A percentile compares a stretch with the other conserved stretches of the same genome.
Conservation (phyloP, 2,797 vertebrate genomes). For the Poecile montanus region DNA sequence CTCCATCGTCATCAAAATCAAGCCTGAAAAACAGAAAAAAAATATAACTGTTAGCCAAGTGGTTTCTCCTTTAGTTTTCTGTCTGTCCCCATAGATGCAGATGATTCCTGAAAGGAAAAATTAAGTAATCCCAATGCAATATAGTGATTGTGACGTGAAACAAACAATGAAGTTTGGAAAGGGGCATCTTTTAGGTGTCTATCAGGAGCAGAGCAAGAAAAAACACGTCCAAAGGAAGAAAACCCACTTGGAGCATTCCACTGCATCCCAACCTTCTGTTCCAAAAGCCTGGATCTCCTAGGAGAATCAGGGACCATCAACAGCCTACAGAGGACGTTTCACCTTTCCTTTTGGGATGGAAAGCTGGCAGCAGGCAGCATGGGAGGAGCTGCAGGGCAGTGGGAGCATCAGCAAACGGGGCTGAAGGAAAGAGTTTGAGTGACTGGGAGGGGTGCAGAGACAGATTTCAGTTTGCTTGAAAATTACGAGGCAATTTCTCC, state of each 20-base stretch:
- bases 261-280: background rate
- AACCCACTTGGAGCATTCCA: background rate
- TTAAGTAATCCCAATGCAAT: background rate
- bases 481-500: background rate
- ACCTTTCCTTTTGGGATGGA: background rate
- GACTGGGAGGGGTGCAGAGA: background rate
- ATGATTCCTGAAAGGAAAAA: background rate
- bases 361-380: background rate
- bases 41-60: background rate
- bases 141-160: background rate
- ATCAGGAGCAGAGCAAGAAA: background rate
- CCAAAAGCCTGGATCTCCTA: background rate
- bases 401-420: background rate
- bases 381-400: background rate
- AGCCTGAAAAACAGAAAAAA: slow-evolving; percentile 75
- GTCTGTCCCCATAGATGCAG: background rate
- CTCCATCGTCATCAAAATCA: slow-evolving; percentile 90
- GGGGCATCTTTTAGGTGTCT: background rate
- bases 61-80: background rate
- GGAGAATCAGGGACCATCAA: background rate
- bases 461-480: background rate
- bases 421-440: background rate
- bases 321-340: background rate
- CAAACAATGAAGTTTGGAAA: background rate
- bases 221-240: background rate